Base-by-base conservation (phyloP, 1,140 invertebrate species). In the Eumeta japonica region DNA sequence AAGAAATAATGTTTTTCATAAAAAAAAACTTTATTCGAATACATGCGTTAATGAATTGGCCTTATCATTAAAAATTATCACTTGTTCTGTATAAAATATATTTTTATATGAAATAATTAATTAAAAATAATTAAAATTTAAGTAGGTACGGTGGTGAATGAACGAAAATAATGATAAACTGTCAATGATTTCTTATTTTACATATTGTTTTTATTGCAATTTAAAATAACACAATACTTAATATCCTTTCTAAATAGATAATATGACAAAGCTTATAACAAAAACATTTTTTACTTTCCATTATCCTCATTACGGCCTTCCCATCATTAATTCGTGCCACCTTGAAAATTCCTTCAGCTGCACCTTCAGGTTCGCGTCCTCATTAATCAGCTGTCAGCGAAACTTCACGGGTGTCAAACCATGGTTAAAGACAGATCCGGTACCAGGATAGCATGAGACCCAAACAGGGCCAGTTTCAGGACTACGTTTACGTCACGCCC, bases 351-450 rank as follows among this genome's bases (percentile, higher is more conserved):
- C n/a, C n/a, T n/a, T 24, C n/a, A 24, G 7, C 20, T 24, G n/a
- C 20, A 24, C n/a, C 7, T 24, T 24, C 20, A 24, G 7, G 20
- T 7, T 7, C 20, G 20, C n/a, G 20, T 5, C 5, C 20, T 24
- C 20, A 10, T 28, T 46, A 39, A 34, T 43, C 36, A 55, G 47
- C 58, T 71, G 63, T 71, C 66, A 67, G 44, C 45, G 39, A 48
- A 36, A 37, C 55, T 50, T 71, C 66, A 71, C 58, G 46, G 44
- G 44, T 64, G 55, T 67, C 63, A 67, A 65, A 59, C 43, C 53
- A 60, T 57, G 51, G 58, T 43, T 51, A 43, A 39, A 63, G 66
- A 71, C 66, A 67, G 62, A 58, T 64, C 35, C 15, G 10, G 28
- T 62, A 71, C 66, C 30, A 71, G 66, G 60, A 27, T 3, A 5